These are phyloP conservation scores for Potorous gilbertii DNA, from an alignment of 2,797 vertebrate species.

Conservation along the genomic window DNA sequence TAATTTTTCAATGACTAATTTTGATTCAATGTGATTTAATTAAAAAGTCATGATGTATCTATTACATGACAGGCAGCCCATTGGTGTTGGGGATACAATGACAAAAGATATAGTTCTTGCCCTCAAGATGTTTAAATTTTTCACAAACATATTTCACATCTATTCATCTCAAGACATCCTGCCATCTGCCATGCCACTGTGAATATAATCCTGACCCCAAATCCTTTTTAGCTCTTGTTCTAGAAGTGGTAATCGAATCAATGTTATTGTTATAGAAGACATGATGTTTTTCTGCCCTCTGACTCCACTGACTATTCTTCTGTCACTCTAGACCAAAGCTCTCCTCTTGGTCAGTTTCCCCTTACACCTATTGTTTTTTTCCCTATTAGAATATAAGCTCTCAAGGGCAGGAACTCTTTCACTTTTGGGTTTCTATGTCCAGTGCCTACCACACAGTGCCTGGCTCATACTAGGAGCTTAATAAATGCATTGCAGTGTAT, in stretches of 20 bases:
- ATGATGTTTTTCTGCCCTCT: neutral
- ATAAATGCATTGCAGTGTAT: neutral
- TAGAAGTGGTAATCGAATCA: neutral
- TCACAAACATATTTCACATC: neutral
- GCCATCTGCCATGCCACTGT: neutral
- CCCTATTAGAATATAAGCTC: neutral
- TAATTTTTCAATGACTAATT: slow-evolving; percentile 34
- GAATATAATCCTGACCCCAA: neutral
- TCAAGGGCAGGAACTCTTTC: neutral
- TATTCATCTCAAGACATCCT: neutral
- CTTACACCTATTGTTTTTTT: neutral
- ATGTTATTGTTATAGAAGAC: neutral
- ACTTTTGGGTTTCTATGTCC: neutral
- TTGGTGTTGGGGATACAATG: neutral
- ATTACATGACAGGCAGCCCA: neutral
- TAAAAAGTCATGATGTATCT: neutral
- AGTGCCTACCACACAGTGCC: neutral
- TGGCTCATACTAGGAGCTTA: neutral
- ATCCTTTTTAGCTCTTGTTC: neutral
- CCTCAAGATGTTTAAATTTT: neutral
- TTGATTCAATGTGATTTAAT: neutral
- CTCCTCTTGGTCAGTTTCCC: neutral
- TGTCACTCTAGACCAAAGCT: neutral
- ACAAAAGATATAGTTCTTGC: neutral
- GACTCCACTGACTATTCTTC: neutral